phyloP scores from a whole-genome alignment of 2,888 invertebrate genomes.

The Hyles lineata region DNA sequence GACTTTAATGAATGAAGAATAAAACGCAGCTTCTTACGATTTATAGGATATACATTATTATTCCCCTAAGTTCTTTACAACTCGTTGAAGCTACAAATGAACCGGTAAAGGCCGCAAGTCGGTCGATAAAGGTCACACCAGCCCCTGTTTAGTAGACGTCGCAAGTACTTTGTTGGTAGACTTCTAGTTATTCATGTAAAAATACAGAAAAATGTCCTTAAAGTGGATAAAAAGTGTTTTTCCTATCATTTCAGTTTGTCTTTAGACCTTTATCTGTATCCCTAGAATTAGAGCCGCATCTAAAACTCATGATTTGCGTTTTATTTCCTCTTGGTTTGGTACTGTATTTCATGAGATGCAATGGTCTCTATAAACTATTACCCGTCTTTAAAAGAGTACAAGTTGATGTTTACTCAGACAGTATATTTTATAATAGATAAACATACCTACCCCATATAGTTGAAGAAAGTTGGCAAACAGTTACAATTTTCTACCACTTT shows the following conservation, averaged over 20 bases:
- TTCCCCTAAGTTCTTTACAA: not conserved
- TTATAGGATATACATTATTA: not conserved
- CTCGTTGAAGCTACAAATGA: constrained; percentile 6
- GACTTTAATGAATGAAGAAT: too few species aligned
- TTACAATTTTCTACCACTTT: not conserved
- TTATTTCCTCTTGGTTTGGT: too few species aligned
- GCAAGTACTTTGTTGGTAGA: not conserved
- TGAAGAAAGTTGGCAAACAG: not conserved
- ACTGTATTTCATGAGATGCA: not conserved
- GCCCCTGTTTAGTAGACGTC: not conserved
- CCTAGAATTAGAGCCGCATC: too few species aligned
- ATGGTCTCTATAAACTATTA: not conserved
- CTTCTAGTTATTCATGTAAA: not conserved
- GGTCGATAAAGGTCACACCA: constrained; percentile 3
- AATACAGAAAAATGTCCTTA: too few species aligned
- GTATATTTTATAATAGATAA: not conserved
- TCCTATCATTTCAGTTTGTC: too few species aligned
- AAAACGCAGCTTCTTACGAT: too few species aligned
- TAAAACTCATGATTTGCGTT: too few species aligned
- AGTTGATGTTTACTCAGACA: not conserved
- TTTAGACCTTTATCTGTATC: too few species aligned
- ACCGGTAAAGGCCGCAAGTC: constrained; percentile 2
- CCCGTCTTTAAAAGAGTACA: too few species aligned
- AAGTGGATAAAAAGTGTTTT: too few species aligned
- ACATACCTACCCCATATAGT: not conserved